These are phyloP conservation scores for Pectinophora gossypiella DNA, from an alignment of 1,140 invertebrate genomes.

Conservation along the genomic window DNA sequence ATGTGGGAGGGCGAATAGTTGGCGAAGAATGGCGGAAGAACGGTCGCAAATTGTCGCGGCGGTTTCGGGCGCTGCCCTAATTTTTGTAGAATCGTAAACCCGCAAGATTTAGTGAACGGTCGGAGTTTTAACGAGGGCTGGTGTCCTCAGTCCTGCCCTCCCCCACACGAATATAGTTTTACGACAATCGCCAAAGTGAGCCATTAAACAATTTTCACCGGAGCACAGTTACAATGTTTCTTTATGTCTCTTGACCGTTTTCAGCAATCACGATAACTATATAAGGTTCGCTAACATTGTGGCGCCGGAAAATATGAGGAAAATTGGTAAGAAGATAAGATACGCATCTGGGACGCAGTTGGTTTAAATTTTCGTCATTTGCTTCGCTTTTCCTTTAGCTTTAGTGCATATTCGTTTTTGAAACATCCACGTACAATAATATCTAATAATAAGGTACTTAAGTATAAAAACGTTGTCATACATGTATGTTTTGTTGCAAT, in stretches of 20 bases:
- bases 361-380: too few species aligned
- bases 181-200: constrained; percentile 48
- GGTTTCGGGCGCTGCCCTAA: constrained; percentile 31
- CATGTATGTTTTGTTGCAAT: too few species aligned
- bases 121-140: constrained; percentile 55
- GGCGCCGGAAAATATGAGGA: too few species aligned
- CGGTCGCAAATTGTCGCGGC: neutral
- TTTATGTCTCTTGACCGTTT: constrained; percentile 15
- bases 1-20: neutral
- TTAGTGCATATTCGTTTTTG: too few species aligned
- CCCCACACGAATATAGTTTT: constrained; percentile 52
- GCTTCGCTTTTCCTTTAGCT: too few species aligned
- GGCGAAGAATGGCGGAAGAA: neutral
- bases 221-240: constrained; percentile 35
- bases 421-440: too few species aligned
- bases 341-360: too few species aligned
- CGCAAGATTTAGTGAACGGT: constrained; percentile 59
- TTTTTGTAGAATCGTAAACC: constrained; percentile 62
- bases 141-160: constrained; percentile 19
- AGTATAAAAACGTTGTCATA: too few species aligned
- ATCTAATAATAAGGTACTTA: too few species aligned
- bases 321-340: too few species aligned
- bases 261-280: neutral
- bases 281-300: too few species aligned
- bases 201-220: constrained; percentile 59